Base-by-base conservation (phyloP, 2,888 invertebrate genomes). In the Pseudeuparius sepicola region DNA sequence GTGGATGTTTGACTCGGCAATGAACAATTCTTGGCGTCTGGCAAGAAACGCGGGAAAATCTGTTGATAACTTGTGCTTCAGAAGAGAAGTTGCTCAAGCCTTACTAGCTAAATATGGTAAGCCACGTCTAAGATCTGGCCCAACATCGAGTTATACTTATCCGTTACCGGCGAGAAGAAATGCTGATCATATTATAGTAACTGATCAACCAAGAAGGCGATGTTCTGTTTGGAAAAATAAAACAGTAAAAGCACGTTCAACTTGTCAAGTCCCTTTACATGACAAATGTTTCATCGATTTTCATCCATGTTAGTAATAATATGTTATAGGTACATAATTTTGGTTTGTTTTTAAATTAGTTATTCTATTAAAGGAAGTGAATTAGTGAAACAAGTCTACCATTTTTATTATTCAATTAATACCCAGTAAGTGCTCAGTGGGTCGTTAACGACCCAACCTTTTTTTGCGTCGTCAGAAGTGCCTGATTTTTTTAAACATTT, bases 1-100 rank as follows among this genome's bases (percentile, higher is more conserved):
- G 3, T 34, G 42, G 30, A 16, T 40, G 56, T 52, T 55, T 55
- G 55, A 60, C 64, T 58, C 64, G 63, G 63, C 62, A 59, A 59
- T 66, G 62, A 67, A 67, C 57, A 28, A 31, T 31, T 16, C 31
- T 4, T 31, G 20, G 16, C 4, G 7, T 29, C 10, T 31, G 20
- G 6, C 20, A n/a, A 6, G 20, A 20, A 20, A n/a, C 7, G n/a
- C 20, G 6, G 20, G 20, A 20, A 20, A 20, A 20, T 20, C n/a
- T 20, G n/a, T 20, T 20, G 20, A 20, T 20, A 20, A 20, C n/a
- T 20, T 20, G n/a, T 6, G 20, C 6, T 20, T 20, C n/a, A 6
- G 20, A n/a, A 20, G 20, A 20, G n/a, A 20, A 20, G 20, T 20
- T 20, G 20, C 20, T 20, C n/a, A n/a, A n/a, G n/a, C n/a, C n/a